Base-by-base conservation (phyloP, 2,888 invertebrate genomes). In the Acrobasis suavella region DNA sequence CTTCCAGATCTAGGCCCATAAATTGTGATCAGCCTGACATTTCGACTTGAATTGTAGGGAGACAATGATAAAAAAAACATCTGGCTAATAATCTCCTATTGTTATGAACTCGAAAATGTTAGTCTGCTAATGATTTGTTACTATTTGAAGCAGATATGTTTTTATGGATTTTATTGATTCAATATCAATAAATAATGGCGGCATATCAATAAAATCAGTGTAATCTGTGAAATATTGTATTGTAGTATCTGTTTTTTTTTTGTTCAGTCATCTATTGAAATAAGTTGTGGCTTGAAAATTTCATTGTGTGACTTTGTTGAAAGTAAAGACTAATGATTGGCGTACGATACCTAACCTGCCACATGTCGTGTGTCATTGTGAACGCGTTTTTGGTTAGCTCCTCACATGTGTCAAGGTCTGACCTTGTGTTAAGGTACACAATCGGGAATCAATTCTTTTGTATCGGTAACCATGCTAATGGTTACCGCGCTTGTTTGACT, bases 381-480 rank as follows among this genome's bases (percentile, higher is more conserved):
- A 71, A 66, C 70, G 67, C 70, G 69, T 64, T 77, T 81, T 82
- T 78, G 77, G 80, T 75, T 72, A 74, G 73, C 66, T 70, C 69
- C 65, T 71, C 65, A 64, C 72, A 61, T 72, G 75, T 83, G 82
- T 82, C 86, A 85, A 87, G 87, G 88, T 65, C 64, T 71, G 63
- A 86, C 85, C 85, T 83, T 76, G 68, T 76, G 75, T 83, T 80
- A 78, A 78, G 76, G 69, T 66, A 73, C 65, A 74, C 77, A 72
- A 79, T 80, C 74, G 76, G 77, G 77, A 78, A 80, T 81, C 80
- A 77, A 75, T 82, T 73, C 72, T 70, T 67, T 67, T 68, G 64
- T 66, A 51, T 62, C 38, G 39, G 38, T 60, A 50, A 50, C 50
- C 17, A 42, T 38, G 56, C 56, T 56, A 46, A 56, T 42, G 17